Evolutionary conservation across 2,888 invertebrate species (phyloP).

Genomic region (Callimorpha dominula): DNA sequence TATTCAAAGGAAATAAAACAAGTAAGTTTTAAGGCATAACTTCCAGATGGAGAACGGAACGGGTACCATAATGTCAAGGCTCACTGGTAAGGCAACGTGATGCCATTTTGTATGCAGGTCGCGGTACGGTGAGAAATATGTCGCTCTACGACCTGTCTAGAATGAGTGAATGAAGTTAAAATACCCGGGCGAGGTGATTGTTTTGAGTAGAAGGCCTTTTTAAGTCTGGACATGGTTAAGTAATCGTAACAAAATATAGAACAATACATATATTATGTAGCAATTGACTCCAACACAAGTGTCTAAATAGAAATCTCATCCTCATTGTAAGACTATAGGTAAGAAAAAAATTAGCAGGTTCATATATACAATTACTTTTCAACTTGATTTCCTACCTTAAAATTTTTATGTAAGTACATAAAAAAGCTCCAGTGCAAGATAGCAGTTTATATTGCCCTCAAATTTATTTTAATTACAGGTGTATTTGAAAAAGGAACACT

Average conservation of each 20-base stretch:
- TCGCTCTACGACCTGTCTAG: constrained; percentile 28
- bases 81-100: constrained; percentile 33
- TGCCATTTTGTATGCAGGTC: constrained; percentile 36
- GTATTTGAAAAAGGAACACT: too few relatives aligned
- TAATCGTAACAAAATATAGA: too few relatives aligned
- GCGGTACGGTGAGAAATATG: constrained; percentile 29
- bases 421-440: too few relatives aligned
- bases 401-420: too few relatives aligned
- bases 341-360: too few relatives aligned
- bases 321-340: neutral
- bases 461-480: too few relatives aligned
- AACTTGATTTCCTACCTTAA: too few relatives aligned
- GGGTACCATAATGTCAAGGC: constrained; percentile 51
- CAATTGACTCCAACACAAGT: neutral
- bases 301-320: neutral
- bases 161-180: constrained; percentile 26
- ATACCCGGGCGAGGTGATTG: constrained; percentile 5
- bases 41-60: constrained; percentile 28
- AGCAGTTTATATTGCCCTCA: too few relatives aligned
- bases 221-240: too few relatives aligned
- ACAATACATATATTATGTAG: too few relatives aligned
- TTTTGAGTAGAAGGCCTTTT: neutral
- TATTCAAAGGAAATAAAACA: constrained; percentile 15
- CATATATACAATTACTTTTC: too few relatives aligned
- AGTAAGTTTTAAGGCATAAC: constrained; percentile 28